Conservation (phyloP, 2,797 vertebrate species). For the Sebastes hubbsi region DNA sequence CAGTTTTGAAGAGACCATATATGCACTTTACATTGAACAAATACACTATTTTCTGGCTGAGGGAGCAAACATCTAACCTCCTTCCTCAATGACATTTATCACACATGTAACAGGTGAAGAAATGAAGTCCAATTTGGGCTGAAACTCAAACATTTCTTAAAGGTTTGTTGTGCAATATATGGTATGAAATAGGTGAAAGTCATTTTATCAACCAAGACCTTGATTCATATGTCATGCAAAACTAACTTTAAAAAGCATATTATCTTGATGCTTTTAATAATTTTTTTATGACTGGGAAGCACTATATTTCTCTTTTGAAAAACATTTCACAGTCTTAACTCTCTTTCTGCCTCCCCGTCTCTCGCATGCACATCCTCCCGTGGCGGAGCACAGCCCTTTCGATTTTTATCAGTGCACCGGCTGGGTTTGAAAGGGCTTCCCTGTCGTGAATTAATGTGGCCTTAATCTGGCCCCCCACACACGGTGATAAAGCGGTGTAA, state of each 20-base stretch:
- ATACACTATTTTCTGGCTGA: background rate
- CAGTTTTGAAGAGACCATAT: background rate
- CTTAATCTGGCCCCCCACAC: slow-evolving; percentile 72
- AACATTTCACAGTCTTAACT: background rate
- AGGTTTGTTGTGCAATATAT: background rate
- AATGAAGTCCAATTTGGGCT: background rate
- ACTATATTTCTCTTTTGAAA: background rate
- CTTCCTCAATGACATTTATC: background rate
- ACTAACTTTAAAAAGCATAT: background rate
- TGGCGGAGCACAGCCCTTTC: slow-evolving; percentile 10
- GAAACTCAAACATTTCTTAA: background rate
- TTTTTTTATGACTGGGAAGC: background rate
- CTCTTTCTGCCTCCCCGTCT: background rate
- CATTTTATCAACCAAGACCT: background rate
- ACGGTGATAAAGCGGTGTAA: slow-evolving; percentile 45
- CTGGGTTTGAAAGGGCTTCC: slow-evolving; percentile 63
- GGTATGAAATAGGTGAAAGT: background rate
- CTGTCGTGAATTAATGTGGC: slow-evolving; percentile 72
- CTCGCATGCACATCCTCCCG: background rate
- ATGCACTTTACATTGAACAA: background rate
- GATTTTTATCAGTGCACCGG: slow-evolving; percentile 51
- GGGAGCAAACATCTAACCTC: background rate
- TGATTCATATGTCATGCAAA: background rate
- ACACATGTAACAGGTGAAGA: background rate
- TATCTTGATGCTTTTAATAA: background rate